These are phyloP conservation scores for Bos indicus DNA, from an alignment of 2,113 vertebrate species.

Conservation along the genomic window DNA sequence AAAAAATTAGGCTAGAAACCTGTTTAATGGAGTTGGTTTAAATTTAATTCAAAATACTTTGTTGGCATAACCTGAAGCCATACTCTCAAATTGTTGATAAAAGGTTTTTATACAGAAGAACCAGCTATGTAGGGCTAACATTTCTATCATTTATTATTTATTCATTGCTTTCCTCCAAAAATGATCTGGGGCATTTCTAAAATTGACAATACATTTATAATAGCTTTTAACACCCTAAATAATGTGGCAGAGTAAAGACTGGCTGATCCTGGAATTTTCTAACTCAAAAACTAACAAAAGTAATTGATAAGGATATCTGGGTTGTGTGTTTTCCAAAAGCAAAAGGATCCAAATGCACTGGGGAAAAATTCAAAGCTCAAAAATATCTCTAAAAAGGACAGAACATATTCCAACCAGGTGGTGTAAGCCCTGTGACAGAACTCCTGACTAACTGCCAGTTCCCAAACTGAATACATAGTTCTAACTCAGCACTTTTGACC, in stretches of 20 bases:
- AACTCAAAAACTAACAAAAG: not conserved
- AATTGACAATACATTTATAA: not conserved
- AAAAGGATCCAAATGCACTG: not conserved
- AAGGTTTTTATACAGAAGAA: not conserved
- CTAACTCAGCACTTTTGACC: not conserved
- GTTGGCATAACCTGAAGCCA: not conserved
- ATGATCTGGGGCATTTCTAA: not conserved
- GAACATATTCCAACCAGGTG: not conserved
- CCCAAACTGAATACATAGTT: not conserved
- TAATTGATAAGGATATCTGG: not conserved
- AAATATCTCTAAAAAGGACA: not conserved
- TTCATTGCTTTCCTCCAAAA: not conserved
- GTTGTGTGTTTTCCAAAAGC: not conserved
- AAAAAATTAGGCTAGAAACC: not conserved
- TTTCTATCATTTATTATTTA: not conserved
- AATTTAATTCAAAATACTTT: not conserved
- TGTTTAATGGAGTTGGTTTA: not conserved
- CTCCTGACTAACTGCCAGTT: not conserved
- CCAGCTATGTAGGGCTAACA: not conserved
- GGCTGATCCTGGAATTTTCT: not conserved
- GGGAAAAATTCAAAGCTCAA: not conserved
- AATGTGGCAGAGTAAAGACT: not conserved
- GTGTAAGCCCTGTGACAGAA: not conserved
- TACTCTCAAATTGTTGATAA: not conserved
- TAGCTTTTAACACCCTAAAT: not conserved